Conservation (phyloP, 2,113 vertebrate species). For the Apteryx owenii region DNA sequence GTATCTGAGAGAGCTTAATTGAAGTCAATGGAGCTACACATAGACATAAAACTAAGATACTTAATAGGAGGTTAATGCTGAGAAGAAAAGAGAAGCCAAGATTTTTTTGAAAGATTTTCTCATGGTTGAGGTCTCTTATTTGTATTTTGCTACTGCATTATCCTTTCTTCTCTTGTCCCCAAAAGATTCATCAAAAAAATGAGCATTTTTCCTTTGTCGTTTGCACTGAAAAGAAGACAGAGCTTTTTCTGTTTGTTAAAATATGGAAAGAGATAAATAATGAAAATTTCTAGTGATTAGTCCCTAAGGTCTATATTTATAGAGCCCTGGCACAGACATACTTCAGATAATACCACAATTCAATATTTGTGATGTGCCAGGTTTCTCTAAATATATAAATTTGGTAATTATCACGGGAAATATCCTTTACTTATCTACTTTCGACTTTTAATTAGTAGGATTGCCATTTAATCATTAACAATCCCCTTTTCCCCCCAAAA, state of each 20-base stretch:
- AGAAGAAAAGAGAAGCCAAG: not conserved
- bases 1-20: constrained; percentile 22
- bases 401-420: constrained; percentile 40
- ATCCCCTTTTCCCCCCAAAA: constrained; percentile 13
- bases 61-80: constrained; percentile 35
- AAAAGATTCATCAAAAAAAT: constrained; percentile 7
- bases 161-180: not conserved
- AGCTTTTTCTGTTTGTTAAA: constrained; percentile 36
- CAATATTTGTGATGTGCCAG: constrained; percentile 53
- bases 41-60: constrained; percentile 28
- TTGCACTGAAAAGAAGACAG: constrained; percentile 30
- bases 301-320: constrained; percentile 52
- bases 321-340: constrained; percentile 10
- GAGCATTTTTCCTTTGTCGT: not conserved
- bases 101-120: not conserved
- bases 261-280: constrained; percentile 50
- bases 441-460: constrained; percentile 62
- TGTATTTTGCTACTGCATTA: not conserved
- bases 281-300: constrained; percentile 41
- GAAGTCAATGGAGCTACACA: constrained; percentile 44
- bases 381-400: constrained; percentile 61
- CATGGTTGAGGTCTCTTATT: not conserved
- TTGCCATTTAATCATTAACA: constrained; percentile 61
- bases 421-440: constrained; percentile 58
- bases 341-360: constrained; percentile 43